These are phyloP conservation scores for Parnassius apollo DNA, from an alignment of 2,888 invertebrate genomes.

Conservation along the genomic window DNA sequence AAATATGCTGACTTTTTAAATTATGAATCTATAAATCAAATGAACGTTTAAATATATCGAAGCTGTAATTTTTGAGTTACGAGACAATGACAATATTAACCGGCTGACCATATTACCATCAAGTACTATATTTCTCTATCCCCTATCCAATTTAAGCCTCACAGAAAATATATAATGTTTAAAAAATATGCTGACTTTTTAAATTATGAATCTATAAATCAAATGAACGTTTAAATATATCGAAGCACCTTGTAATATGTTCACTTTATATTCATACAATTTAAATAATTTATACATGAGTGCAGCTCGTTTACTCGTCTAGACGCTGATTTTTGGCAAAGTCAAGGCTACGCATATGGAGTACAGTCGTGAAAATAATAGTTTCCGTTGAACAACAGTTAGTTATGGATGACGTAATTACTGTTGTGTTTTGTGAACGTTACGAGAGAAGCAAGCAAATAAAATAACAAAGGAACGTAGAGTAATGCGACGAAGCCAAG, in stretches of 20 bases:
- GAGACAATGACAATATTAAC: too few relatives aligned
- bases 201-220: neutral
- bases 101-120: too few relatives aligned
- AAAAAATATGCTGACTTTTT: too few relatives aligned
- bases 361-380: conserved; percentile 30
- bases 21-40: neutral
- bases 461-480: conserved; percentile 5
- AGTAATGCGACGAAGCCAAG: neutral
- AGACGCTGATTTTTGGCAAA: conserved; percentile 68
- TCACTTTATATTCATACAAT: conserved; percentile 7
- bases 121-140: too few relatives aligned
- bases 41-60: neutral
- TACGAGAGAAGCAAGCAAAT: conserved; percentile 16
- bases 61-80: neutral
- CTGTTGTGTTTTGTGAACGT: conserved; percentile 3
- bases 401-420: conserved; percentile 28
- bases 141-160: too few relatives aligned
- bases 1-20: too few relatives aligned
- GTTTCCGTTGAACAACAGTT: conserved; percentile 24
- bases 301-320: conserved; percentile 51
- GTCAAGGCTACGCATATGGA: conserved; percentile 47
- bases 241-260: conserved; percentile 20
- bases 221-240: conserved; percentile 1
- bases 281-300: conserved; percentile 55
- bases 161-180: too few relatives aligned